Conservation (phyloP, 2,113 vertebrate genomes). For the Cisticola juncidis region DNA sequence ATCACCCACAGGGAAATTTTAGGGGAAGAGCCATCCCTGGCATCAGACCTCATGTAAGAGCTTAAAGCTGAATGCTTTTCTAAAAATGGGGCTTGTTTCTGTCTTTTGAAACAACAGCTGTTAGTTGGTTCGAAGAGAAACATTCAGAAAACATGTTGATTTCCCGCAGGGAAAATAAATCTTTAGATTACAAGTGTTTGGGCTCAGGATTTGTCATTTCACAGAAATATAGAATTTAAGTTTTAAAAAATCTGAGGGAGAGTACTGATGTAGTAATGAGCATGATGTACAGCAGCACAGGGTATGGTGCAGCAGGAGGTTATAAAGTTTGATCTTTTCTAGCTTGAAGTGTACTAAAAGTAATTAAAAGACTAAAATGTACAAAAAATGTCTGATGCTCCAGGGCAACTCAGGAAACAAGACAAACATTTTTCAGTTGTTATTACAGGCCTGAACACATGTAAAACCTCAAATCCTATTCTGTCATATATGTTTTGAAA, state of each 20-base stretch:
- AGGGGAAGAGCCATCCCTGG: not conserved
- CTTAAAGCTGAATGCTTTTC: not conserved
- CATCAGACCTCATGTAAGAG: not conserved
- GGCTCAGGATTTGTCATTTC: not conserved
- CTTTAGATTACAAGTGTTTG: not conserved
- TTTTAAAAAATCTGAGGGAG: not conserved
- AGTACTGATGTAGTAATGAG: not conserved
- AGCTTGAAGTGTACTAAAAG: not conserved
- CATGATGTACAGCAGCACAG: not conserved
- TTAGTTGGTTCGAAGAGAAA: not conserved
- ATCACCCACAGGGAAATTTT: not conserved
- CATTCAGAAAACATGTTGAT: not conserved
- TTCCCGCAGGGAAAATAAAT: not conserved
- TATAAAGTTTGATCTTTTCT: not conserved
- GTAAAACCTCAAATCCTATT: not conserved
- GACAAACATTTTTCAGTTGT: not conserved
- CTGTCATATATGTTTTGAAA: not conserved
- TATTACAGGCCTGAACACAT: rapidly evolving
- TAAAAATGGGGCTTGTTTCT: not conserved
- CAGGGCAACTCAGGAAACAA: not conserved
- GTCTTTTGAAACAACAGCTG: not conserved
- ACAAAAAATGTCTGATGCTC: not conserved
- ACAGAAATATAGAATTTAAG: not conserved
- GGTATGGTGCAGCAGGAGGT: not conserved
- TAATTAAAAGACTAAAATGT: not conserved